Evolutionary conservation across 2,888 invertebrate species (phyloP).

Genomic region (Melipona beecheii): DNA sequence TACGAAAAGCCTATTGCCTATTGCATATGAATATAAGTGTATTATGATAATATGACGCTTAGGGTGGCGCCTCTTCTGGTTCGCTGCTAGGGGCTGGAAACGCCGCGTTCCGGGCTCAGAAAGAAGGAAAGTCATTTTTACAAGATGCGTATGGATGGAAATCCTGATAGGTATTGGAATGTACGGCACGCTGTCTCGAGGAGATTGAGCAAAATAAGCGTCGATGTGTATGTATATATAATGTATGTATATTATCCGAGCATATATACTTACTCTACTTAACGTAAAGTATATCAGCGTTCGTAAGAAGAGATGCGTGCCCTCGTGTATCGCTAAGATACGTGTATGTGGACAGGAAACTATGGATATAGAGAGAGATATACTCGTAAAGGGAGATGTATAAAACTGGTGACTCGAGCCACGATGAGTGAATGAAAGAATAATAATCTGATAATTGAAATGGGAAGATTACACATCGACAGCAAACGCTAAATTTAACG

Average conservation of each 20-base stretch:
- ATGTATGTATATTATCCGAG: background rate
- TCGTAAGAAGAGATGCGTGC: background rate
- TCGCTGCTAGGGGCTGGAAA: constrained; percentile 71
- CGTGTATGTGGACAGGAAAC: background rate
- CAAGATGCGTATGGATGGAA: constrained; percentile 63
- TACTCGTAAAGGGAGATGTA: background rate
- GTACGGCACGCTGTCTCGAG: constrained; percentile 42
- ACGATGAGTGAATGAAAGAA: constrained; percentile 26
- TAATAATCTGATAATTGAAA: constrained; percentile 38
- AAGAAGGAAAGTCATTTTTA: constrained; percentile 63
- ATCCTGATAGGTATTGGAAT: constrained; percentile 63
- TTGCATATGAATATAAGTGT: constrained; percentile 81
- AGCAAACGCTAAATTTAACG: background rate
- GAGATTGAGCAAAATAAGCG: constrained; percentile 56
- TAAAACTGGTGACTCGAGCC: background rate
- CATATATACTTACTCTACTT: background rate
- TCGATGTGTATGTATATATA: constrained; percentile 11
- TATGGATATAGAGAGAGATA: background rate
- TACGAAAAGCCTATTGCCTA: constrained; percentile 72
- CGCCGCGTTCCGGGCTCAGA: constrained; percentile 49
- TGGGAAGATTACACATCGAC: constrained; percentile 17
- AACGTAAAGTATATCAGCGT: background rate
- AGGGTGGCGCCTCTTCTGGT: constrained; percentile 71
- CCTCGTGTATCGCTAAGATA: background rate
- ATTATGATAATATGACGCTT: constrained; percentile 80